Evolutionary conservation across 2,113 vertebrate genomes (phyloP), one percentile per base, ranked within the genome.

Genomic region (Catharus fuscescens): DNA sequence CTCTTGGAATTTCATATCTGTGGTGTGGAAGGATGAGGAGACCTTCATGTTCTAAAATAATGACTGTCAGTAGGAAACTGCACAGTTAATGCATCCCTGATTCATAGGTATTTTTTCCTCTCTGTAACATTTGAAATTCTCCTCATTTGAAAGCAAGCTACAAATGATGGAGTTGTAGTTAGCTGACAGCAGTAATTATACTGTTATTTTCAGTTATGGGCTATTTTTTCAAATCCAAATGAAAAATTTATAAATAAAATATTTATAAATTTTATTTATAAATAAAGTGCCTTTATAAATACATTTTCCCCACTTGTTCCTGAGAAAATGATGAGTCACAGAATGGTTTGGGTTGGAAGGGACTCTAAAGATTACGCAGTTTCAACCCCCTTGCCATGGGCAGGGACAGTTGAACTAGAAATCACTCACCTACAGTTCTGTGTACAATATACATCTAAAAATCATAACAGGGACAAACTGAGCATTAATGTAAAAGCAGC

Each of bases 341-440:
- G 47, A 47, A 42, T 48, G 40, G 70, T 76, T 82, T 25, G 47
- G 9, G 11, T 40, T 82, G 47, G 29, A 69, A 69, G 8, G 14
- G 11, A 31, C 18, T 38, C 47, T 47, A 21, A 47, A 20, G 19
- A 26, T 47, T 13, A 14, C 17, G 8, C 18, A 6, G 5, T 61
- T 67, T 47, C 34, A 42, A 18, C 4, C 8, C 11, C 5, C 6
- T 25, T 69, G 62, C 14, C 25, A 9, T 34, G 25, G 29, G 17
- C 47, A 34, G 40, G 61, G n/a, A n/a, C n/a, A n/a, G n/a, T 69
- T 31, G 5, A n/a, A 23, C 8, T 52, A 13, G 53, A 47, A 69
- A 14, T 40, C 0, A 0, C 25, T 78, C 20, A 60, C 12, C 29
- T 44, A 5, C 8, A 40, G 4, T 10, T 64, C 29, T 28, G 11